Conservation (phyloP, 2,888 invertebrate species). For the Caenorhabditis parvicauda region DNA sequence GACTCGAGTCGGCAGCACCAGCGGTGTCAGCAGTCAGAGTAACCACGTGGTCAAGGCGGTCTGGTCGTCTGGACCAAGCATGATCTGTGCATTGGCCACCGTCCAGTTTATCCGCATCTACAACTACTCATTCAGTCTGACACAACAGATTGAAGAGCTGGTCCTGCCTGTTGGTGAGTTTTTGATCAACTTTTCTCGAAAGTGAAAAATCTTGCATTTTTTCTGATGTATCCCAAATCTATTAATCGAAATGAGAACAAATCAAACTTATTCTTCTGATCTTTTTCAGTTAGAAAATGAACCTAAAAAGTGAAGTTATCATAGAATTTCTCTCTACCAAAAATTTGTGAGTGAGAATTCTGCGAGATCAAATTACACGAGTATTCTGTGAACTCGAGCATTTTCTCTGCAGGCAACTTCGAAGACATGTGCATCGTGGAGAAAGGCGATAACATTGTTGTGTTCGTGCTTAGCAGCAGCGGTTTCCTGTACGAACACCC, state of each 20-base stretch:
- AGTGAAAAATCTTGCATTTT: no score
- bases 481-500: slow-evolving; percentile 29
- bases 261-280: no score
- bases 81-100: slow-evolving; percentile 22
- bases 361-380: no score
- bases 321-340: background rate
- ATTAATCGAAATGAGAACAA: no score
- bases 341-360: slow-evolving; percentile 2
- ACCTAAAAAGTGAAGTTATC: no score
- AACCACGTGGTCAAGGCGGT: slow-evolving; percentile 31
- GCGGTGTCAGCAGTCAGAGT: slow-evolving; percentile 11
- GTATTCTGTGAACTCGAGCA: no score
- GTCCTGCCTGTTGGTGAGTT: slow-evolving; percentile 27
- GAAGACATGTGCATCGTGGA: slow-evolving; percentile 23
- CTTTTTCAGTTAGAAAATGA: no score
- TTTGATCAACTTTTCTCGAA: no score
- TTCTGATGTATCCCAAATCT: no score
- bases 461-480: slow-evolving; percentile 21
- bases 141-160: slow-evolving; percentile 28
- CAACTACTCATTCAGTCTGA: slow-evolving; percentile 22
- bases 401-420: no score
- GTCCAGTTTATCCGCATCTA: slow-evolving; percentile 31
- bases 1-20: background rate
- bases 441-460: slow-evolving; percentile 8
- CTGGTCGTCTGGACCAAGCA: no score